phyloP scores from a whole-genome alignment of 2,888 invertebrate species.

The Junonia oenone region DNA sequence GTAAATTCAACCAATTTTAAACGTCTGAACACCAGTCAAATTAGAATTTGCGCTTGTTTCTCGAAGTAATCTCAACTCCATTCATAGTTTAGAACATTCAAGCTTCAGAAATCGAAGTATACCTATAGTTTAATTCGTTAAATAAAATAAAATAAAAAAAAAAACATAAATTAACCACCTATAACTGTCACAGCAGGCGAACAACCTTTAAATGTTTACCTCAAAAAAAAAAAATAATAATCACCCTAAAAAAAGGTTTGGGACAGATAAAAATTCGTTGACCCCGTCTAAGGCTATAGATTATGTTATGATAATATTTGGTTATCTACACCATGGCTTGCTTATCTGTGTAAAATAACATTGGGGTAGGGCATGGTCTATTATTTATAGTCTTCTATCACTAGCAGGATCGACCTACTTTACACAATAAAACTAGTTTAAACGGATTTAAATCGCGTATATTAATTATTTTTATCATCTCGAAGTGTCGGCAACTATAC shows the following conservation, averaged over 20 bases:
- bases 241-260: conserved; percentile 8
- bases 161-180: neutral
- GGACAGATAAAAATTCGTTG: conserved; percentile 21
- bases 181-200: neutral
- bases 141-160: too few relatives aligned
- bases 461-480: too few relatives aligned
- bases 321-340: conserved; percentile 5
- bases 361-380: neutral
- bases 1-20: too few relatives aligned
- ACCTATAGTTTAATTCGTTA: too few relatives aligned
- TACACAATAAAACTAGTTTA: too few relatives aligned
- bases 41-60: too few relatives aligned
- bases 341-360: conserved; percentile 4
- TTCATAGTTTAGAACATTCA: too few relatives aligned
- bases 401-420: neutral
- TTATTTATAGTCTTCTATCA: neutral
- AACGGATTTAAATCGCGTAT: too few relatives aligned
- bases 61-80: too few relatives aligned
- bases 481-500: too few relatives aligned
- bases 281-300: conserved; percentile 12
- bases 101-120: too few relatives aligned
- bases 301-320: conserved; percentile 14
- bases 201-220: conserved; percentile 1
- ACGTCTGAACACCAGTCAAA: too few relatives aligned
- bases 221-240: conserved; percentile 3